Percentiles rank a stretch among this genome's conserved stretches.
These are phyloP conservation scores for Melikaiella ostensackeni DNA, from an alignment of 2,888 invertebrate genomes.

Conservation along the genomic window DNA sequence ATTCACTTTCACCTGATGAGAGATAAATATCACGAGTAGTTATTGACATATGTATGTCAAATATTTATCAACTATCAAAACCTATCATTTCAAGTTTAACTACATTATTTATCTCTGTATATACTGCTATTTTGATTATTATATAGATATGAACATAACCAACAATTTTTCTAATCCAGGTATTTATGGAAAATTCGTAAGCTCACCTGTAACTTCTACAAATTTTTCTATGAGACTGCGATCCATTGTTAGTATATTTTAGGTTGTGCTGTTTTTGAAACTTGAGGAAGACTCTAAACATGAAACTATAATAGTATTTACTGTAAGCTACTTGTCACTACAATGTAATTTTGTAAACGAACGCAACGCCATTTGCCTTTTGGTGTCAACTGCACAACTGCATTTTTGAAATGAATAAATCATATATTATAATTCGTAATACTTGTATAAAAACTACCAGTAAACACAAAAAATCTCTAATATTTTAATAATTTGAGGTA, in stretches of 20 bases:
- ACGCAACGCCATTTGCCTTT: constrained; percentile 18
- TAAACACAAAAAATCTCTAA: no score
- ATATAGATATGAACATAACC: constrained; percentile 12
- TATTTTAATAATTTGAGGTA: no score
- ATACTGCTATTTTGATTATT: neutral
- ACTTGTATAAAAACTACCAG: no score
- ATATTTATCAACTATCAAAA: neutral
- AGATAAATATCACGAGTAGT: neutral
- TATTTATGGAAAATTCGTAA: neutral
- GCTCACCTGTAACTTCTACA: constrained; percentile 73
- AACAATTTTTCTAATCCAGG: neutral
- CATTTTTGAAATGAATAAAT: no score
- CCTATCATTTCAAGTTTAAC: neutral
- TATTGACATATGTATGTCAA: neutral
- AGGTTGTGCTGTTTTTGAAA: neutral
- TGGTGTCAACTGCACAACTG: no score
- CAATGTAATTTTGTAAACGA: constrained; percentile 9
- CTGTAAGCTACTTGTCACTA: constrained; percentile 5
- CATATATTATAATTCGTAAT: no score
- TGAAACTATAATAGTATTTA: neutral
- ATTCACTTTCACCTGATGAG: constrained; percentile 68
- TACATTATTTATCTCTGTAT: constrained; percentile 13
- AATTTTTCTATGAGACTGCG: constrained; percentile 71
- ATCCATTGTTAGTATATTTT: constrained; percentile 63
- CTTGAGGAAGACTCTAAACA: constrained; percentile 9